Evolutionary conservation across 2,888 invertebrate genomes (phyloP), one percentile per base, ranked within the genome.

Genomic region (Halictus quadricinctus): DNA sequence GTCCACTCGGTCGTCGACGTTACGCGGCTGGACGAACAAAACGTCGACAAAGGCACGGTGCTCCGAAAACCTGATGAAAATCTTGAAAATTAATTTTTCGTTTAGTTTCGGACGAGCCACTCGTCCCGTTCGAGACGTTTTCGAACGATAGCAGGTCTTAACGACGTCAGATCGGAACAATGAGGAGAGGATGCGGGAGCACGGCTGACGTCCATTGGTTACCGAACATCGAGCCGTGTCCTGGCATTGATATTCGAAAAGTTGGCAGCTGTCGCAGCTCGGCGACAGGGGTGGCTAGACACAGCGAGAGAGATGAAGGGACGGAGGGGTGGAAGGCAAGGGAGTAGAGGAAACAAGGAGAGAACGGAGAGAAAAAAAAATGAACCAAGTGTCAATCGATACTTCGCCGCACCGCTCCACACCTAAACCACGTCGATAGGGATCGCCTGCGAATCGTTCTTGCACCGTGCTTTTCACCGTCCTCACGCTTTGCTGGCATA

Each of bases 401-500:
- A 87, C 81, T 79, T 72, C 83, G 72, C 74, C 48, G 54, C 84
- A 25, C 78, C n/a, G 54, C 74, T 70, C 64, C 74, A 46, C 41
- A 64, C 43, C 81, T 80, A 85, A 82, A 79, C 76, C 81, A 70
- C 83, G 75, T 66, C 78, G 79, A 76, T 70, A 80, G 54, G n/a
- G 80, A 75, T 83, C 72, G 80, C 43, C 80, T 58, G 76, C 80
- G 87, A 86, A 85, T 88, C 87, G 84, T 88, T 83, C 87, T 80
- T 89, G 87, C 88, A 87, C 83, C 76, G 76, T 83, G 87, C 81
- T 87, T 87, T 85, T 87, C 85, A 88, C 74, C 88, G 82, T 78
- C 84, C 87, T 90, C 91, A 79, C 89, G 88, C 90, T 89, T 81
- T 83, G 91, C 91, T 91, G 91, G 91, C 89, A 86, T 81, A 82